Evolutionary conservation across 2,797 vertebrate species (phyloP), one percentile per base, ranked within the genome.

Genomic region (Tolypeutes matacus): DNA sequence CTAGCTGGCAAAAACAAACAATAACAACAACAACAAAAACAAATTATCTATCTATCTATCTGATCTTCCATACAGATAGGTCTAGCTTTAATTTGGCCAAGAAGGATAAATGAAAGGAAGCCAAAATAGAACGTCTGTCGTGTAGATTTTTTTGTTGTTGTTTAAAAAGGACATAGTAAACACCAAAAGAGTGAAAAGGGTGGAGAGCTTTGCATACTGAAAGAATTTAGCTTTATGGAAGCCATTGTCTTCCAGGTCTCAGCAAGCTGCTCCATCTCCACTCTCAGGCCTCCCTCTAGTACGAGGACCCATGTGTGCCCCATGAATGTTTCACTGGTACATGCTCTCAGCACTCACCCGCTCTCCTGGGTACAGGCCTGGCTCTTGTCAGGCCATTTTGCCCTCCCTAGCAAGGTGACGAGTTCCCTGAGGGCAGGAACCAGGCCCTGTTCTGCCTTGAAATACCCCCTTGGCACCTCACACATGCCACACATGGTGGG

Each of bases 181-280:
- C 2, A 39, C 53, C 36, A 49, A 21, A 36, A 58, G 39, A 34
- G 39, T 56, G 14, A 5, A 5, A n/a, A n/a, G 62, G 20, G 29
- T 0, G 4, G 46, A 65, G 31, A 42, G 34, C 11, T 49, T 15
- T 17, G 5, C 0, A 3, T 1, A 17, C 6, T 2, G 25, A 56
- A 6, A 53, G 36, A n/a, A 49, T 18, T 1, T 7, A 23, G 53
- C 27, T 14, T 20, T 14, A 27, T 2, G 34, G 46, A 60, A 39
- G 51, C 46, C 0, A 7, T 2, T 0, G 11, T 13, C 49, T 23
- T 31, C 20, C 9, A 6, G 17, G 0, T 29, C 84, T n/a, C 8
- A 18, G 21, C 4, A 11, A 51, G 7, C 49, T 27, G 51, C 17
- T 56, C 9, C 10, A 10, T 0, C 0, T 1, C 15, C 25, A 21